phyloP scores from a whole-genome alignment of 2,113 vertebrate genomes.

The Mungos mungo region DNA sequence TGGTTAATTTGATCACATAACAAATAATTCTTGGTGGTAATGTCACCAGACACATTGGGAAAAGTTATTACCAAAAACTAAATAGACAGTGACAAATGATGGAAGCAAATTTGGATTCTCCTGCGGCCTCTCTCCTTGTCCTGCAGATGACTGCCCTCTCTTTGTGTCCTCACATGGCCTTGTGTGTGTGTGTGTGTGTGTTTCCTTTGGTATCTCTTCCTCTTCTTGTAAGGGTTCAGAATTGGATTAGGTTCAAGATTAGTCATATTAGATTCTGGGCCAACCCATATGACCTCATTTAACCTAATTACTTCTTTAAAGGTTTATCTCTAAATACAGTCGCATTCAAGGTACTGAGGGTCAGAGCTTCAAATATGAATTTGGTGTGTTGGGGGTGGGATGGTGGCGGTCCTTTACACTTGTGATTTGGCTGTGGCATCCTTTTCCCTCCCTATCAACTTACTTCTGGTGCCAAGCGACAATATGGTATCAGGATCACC shows the following conservation, averaged over 20 bases:
- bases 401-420: background rate
- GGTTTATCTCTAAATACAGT: background rate
- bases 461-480: background rate
- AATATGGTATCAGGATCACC: background rate
- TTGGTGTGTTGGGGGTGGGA: background rate
- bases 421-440: background rate
- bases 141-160: background rate
- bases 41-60: background rate
- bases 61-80: background rate
- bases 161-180: background rate
- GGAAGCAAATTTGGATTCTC: background rate
- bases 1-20: background rate
- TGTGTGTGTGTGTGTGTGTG: background rate
- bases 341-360: background rate
- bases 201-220: background rate
- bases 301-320: background rate
- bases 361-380: background rate
- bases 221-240: background rate
- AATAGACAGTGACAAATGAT: background rate
- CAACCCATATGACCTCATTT: background rate
- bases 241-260: background rate
- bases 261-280: background rate
- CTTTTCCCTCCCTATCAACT: background rate
- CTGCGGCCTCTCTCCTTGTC: background rate
- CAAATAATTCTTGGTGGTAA: background rate